A percentile compares a stretch with the other conserved stretches of the same genome.
phyloP scores from a whole-genome alignment of 2,797 vertebrate genomes.

The Sebastiscus albofasciatus region DNA sequence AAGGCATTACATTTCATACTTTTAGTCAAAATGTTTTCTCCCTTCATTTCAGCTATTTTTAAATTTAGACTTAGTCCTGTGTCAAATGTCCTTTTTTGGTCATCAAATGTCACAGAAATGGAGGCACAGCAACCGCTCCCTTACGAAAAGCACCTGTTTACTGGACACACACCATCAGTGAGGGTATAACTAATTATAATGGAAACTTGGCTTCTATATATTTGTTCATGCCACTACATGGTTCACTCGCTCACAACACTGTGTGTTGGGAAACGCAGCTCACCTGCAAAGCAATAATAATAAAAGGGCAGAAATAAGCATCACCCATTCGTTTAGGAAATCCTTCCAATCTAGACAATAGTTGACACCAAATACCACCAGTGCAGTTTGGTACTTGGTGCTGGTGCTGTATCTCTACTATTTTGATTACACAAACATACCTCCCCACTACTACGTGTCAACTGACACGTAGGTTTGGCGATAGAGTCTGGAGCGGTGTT shows the following conservation, averaged over 20 bases:
- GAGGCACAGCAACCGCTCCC: background rate
- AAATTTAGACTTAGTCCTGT: background rate
- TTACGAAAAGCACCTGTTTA: background rate
- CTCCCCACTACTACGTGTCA: background rate
- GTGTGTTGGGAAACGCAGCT: background rate
- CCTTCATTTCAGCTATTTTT: background rate
- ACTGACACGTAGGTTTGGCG: background rate
- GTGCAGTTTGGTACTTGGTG: background rate
- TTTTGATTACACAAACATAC: background rate
- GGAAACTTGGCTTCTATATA: background rate
- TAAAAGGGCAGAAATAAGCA: background rate
- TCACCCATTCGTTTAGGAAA: rapidly evolving
- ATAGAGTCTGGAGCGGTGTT: background rate
- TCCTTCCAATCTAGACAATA: background rate
- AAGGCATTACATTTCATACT: background rate
- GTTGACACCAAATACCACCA: background rate
- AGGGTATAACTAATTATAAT: background rate
- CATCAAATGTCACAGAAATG: background rate
- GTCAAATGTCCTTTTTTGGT: too few species aligned
- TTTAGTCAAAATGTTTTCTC: too few species aligned
- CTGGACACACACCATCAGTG: background rate
- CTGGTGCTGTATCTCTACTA: background rate
- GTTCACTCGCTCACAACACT: background rate
- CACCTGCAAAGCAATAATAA: background rate
- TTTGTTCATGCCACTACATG: background rate